Conservation (phyloP, 2,797 vertebrate genomes). For the Monodelphis domestica region DNA sequence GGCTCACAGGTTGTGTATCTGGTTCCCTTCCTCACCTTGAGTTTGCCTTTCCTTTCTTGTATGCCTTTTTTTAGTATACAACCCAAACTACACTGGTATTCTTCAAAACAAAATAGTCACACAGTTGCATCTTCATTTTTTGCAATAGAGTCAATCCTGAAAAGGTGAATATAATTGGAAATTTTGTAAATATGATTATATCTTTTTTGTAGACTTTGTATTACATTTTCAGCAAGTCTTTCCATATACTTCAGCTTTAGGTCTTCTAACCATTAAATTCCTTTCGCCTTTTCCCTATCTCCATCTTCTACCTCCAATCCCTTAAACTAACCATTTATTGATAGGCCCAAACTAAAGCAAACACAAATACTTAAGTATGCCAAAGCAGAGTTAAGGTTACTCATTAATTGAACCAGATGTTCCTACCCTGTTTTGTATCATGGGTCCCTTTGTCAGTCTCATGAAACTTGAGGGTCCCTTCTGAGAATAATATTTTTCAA, state of each 20-base stretch:
- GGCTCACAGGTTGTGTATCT: neutral
- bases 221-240: neutral
- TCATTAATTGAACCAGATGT: neutral
- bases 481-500: neutral
- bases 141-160: neutral
- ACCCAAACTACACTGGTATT: neutral
- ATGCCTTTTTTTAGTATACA: neutral
- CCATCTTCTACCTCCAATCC: neutral
- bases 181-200: constrained; percentile 16
- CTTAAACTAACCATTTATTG: neutral
- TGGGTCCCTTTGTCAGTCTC: neutral
- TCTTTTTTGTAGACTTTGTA: neutral
- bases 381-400: neutral
- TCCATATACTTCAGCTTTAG: neutral
- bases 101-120: neutral
- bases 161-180: constrained; percentile 2
- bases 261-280: neutral
- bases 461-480: neutral
- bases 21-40: neutral
- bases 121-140: neutral
- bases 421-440: neutral
- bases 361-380: neutral
- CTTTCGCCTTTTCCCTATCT: neutral
- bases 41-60: neutral
- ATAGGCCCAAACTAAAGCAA: neutral